phyloP scores from a whole-genome alignment of 2,888 invertebrate species.

The Tetramorium bicarinatum region DNA sequence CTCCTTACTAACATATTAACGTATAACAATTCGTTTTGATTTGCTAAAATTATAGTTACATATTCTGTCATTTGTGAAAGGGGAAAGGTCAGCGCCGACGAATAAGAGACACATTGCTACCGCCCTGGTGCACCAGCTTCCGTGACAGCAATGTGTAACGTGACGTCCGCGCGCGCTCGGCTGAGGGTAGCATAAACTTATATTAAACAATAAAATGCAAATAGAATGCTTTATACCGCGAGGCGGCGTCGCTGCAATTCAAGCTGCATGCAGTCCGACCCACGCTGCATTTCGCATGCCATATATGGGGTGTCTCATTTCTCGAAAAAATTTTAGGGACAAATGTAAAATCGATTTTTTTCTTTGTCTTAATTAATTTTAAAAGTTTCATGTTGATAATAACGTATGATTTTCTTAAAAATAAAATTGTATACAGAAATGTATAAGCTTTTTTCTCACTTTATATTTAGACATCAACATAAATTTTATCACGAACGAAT shows the following conservation, averaged over 20 bases:
- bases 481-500: background rate
- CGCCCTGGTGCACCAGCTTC: slow-evolving; percentile 9
- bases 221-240: slow-evolving; percentile 77
- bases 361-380: background rate
- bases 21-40: slow-evolving; percentile 53
- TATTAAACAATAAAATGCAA: slow-evolving; percentile 85
- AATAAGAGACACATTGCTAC: slow-evolving; percentile 60
- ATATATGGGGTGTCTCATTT: slow-evolving; percentile 37
- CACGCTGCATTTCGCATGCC: slow-evolving; percentile 41
- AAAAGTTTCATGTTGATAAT: background rate
- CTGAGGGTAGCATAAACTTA: slow-evolving; percentile 80
- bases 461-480: background rate
- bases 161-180: slow-evolving; percentile 46
- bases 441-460: background rate
- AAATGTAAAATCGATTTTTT: background rate
- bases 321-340: background rate
- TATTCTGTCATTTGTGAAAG: slow-evolving; percentile 54
- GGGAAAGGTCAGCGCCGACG: slow-evolving; percentile 41
- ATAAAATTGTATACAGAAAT: background rate
- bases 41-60: slow-evolving; percentile 65
- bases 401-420: background rate
- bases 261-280: slow-evolving; percentile 30
- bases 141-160: slow-evolving; percentile 43
- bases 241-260: slow-evolving; percentile 40
- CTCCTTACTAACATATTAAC: background rate